phyloP scores from a whole-genome alignment of 2,797 vertebrate genomes.

The Bradypodion pumilum region DNA sequence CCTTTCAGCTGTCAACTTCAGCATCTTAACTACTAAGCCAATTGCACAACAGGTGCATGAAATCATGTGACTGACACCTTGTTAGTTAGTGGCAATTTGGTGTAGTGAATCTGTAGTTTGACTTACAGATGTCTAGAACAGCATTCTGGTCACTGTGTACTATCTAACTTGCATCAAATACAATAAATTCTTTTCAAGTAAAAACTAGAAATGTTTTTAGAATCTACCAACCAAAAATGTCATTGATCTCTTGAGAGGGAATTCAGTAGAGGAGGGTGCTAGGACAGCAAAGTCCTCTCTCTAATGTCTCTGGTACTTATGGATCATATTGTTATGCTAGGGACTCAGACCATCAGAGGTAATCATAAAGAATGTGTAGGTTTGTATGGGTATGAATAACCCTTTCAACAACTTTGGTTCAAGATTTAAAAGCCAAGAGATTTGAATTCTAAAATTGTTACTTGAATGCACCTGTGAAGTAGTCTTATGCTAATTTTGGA shows the following conservation, averaged over 20 bases:
- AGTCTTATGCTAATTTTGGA: background rate
- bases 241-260: no score
- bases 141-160: no score
- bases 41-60: no score
- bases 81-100: no score
- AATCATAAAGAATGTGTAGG: slow-evolving; percentile 38
- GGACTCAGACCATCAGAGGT: background rate
- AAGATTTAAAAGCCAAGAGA: slow-evolving; percentile 61
- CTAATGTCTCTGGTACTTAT: background rate
- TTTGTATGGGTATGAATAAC: background rate
- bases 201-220: background rate
- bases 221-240: no score
- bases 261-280: no score
- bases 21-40: no score
- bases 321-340: background rate
- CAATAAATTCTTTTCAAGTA: background rate
- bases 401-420: slow-evolving; percentile 63
- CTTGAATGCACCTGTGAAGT: background rate
- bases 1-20: no score
- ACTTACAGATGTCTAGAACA: no score
- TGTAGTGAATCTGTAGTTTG: no score
- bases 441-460: background rate
- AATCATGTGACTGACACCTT: no score
- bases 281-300: background rate
- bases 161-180: background rate